phyloP scores from a whole-genome alignment of 2,797 vertebrate genomes.

The Apodemus agrarius region DNA sequence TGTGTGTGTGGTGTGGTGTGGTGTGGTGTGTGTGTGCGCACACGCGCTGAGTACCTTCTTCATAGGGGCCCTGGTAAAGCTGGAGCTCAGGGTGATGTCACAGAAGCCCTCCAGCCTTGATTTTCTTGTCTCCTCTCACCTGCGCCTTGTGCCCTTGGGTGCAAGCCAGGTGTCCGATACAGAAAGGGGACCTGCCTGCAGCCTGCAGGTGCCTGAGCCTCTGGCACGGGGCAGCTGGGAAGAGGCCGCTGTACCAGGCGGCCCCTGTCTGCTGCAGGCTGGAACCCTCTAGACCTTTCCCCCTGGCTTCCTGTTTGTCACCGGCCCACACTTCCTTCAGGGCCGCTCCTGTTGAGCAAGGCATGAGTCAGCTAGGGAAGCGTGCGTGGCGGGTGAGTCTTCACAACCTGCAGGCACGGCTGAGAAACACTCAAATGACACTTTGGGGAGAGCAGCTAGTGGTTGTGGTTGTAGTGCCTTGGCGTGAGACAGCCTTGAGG shows the following conservation, averaged over 20 bases:
- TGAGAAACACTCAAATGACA: constrained; percentile 72
- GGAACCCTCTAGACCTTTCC: background rate
- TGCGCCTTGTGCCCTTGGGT: constrained; percentile 53
- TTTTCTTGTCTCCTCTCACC: constrained; percentile 57
- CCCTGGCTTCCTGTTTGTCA: constrained; percentile 69
- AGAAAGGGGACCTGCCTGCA: background rate
- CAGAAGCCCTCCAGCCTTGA: constrained; percentile 8
- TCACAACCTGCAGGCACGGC: constrained; percentile 66
- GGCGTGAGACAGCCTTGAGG: constrained; percentile 39
- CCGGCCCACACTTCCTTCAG: constrained; percentile 64
- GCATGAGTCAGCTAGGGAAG: constrained; percentile 75
- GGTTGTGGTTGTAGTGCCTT: background rate
- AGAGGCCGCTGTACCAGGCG: background rate
- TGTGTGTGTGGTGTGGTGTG: no score
- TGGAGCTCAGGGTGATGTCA: constrained; percentile 2
- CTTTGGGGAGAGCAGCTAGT: constrained; percentile 30
- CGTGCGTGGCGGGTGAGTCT: constrained; percentile 26
- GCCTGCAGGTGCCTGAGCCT: background rate
- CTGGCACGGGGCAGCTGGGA: background rate
- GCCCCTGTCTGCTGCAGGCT: background rate
- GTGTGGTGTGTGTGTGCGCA: background rate
- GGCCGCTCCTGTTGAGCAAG: constrained; percentile 74
- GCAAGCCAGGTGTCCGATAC: background rate
- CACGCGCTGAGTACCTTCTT: background rate
- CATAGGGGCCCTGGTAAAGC: background rate